Conservation (phyloP, 2,888 invertebrate genomes). For the Ceramica pisi region DNA sequence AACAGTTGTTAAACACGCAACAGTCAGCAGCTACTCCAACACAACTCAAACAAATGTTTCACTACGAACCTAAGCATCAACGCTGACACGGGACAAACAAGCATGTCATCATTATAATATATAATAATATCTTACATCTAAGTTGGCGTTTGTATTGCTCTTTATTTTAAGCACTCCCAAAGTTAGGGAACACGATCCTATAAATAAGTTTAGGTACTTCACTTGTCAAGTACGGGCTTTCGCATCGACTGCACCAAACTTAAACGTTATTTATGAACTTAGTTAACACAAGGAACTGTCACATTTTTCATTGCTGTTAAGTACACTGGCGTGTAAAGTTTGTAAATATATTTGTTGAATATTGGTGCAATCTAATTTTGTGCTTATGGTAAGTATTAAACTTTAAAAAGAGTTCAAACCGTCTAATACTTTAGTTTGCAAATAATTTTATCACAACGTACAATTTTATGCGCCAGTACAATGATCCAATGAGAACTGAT, state of each 20-base stretch:
- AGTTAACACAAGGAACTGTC: slow-evolving; percentile 60
- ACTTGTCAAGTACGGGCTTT: slow-evolving; percentile 60
- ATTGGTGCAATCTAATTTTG: slow-evolving; percentile 58
- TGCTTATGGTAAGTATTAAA: slow-evolving; percentile 36
- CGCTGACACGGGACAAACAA: slow-evolving; percentile 74
- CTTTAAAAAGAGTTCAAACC: slow-evolving; percentile 23
- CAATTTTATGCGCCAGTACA: slow-evolving; percentile 66
- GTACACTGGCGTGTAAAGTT: slow-evolving; percentile 48
- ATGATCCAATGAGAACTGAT: slow-evolving; percentile 86
- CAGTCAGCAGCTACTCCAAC: slow-evolving; percentile 71
- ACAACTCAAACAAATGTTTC: slow-evolving; percentile 72
- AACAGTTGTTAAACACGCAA: slow-evolving; percentile 76
- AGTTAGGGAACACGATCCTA: slow-evolving; percentile 56
- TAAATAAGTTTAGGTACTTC: slow-evolving; percentile 64
- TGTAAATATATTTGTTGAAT: slow-evolving; percentile 47
- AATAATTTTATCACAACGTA: slow-evolving; percentile 59
- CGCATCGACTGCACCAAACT: slow-evolving; percentile 66
- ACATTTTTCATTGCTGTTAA: slow-evolving; percentile 55
- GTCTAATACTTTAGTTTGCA: slow-evolving; percentile 45
- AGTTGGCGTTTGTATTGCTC: slow-evolving; percentile 89
- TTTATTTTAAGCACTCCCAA: slow-evolving; percentile 72
- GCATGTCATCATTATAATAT: slow-evolving; percentile 74
- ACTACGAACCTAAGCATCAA: slow-evolving; percentile 70
- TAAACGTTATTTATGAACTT: slow-evolving; percentile 61
- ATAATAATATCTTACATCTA: slow-evolving; percentile 79